Percentiles rank a stretch among this genome's conserved stretches.
phyloP scores from a whole-genome alignment of 2,888 invertebrate genomes.

The Drosophila melanocephala region DNA sequence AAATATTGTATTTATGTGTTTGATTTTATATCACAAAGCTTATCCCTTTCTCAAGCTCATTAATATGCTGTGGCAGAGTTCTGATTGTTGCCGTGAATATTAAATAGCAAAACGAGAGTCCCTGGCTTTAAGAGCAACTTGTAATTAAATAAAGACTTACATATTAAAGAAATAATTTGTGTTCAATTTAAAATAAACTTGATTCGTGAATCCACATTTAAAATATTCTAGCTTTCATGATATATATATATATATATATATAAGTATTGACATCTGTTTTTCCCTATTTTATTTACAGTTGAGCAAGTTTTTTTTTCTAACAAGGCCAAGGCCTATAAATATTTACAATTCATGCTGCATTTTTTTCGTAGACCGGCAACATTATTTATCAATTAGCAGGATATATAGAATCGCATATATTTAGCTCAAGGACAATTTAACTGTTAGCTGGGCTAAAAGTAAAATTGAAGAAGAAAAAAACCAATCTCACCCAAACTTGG shows the following conservation, averaged over 20 bases:
- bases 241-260: no score
- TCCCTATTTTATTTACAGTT: neutral
- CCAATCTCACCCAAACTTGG: neutral
- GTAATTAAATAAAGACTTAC: neutral
- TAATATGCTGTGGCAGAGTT: neutral
- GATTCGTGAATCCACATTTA: neutral
- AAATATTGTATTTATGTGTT: neutral
- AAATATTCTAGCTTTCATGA: neutral
- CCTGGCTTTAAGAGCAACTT: neutral
- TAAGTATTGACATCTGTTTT: neutral
- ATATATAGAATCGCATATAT: neutral
- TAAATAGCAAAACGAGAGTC: neutral
- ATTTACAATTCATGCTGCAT: neutral
- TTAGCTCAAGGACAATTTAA: slow-evolving; percentile 3
- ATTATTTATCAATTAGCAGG: slow-evolving; percentile 25
- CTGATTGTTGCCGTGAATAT: neutral
- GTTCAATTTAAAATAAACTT: neutral
- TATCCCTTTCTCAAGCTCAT: neutral
- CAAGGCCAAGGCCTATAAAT: neutral
- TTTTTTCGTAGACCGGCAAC: neutral
- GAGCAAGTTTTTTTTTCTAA: neutral
- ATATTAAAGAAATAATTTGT: no score
- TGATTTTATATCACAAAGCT: neutral
- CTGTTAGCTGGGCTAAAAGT: neutral
- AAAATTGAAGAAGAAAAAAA: neutral